Evolutionary conservation across 2,888 invertebrate species (phyloP).

Genomic region (Petrolisthes manimaculis): DNA sequence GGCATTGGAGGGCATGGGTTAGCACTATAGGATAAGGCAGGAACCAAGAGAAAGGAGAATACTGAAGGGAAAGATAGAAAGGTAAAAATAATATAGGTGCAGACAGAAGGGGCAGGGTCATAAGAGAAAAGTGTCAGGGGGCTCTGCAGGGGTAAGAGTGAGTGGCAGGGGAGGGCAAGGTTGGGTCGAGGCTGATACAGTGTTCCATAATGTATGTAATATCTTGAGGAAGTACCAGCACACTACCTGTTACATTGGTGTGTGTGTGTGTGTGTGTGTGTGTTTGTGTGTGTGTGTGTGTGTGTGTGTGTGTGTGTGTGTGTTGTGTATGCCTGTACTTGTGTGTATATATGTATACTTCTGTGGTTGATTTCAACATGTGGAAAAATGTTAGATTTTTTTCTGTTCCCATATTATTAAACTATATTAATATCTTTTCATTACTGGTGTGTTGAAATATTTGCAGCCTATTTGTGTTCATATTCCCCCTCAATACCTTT

Average conservation of each 20-base stretch:
- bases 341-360: not conserved
- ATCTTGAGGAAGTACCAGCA: slow-evolving; percentile 1
- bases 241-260: not conserved
- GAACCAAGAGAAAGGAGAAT: not conserved
- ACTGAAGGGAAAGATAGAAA: not conserved
- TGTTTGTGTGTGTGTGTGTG: no score
- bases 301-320: no score
- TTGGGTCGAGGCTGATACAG: not conserved
- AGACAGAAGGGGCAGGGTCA: not conserved
- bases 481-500: no score
- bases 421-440: not conserved
- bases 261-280: no score
- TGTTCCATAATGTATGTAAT: slow-evolving; percentile 35
- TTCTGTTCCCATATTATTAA: not conserved
- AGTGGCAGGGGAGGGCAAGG: slow-evolving; percentile 5
- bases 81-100: not conserved
- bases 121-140: not conserved
- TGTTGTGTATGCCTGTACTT: not conserved
- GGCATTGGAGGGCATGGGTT: not conserved
- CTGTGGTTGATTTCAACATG: not conserved
- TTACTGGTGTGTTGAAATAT: not conserved
- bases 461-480: no score
- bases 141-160: not conserved
- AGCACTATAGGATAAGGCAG: not conserved
- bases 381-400: not conserved